Percentiles rank a stretch among this genome's conserved stretches.
phyloP scores from a whole-genome alignment of 2,888 invertebrate species.

The Monoplex corrugatus region DNA sequence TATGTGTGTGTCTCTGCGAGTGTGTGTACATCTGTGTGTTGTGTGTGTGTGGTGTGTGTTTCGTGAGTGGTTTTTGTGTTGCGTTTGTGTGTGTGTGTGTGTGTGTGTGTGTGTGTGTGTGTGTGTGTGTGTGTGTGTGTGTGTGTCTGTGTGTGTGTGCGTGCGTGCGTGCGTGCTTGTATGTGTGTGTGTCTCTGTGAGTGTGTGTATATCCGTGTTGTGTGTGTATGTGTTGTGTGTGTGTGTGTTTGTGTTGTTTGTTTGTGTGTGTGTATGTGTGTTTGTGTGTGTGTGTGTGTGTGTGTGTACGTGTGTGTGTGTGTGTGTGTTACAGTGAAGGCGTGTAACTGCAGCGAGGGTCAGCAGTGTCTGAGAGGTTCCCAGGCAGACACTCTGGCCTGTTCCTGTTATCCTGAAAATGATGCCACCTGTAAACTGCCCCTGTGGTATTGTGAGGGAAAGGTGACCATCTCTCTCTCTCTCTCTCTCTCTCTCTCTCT shows the following conservation, averaged over 20 bases:
- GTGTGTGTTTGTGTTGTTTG: not conserved
- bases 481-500: not conserved
- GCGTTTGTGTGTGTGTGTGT: not conserved
- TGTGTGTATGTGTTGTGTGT: conserved; percentile 16
- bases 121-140: conserved; percentile 10
- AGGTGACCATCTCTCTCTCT: conserved; percentile 19
- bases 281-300: not conserved
- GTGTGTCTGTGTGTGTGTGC: not conserved
- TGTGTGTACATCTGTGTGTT: not conserved
- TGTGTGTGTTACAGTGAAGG: not conserved
- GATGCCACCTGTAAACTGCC: conserved; percentile 30
- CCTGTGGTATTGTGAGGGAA: conserved; percentile 18
- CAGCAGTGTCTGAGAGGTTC: conserved; percentile 31
- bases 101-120: not conserved
- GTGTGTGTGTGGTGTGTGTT: not conserved
- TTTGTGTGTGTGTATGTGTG: not conserved
- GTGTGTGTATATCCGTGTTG: not conserved
- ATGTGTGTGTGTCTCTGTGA: not conserved
- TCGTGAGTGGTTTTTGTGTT: not conserved
- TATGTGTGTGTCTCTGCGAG: not conserved
- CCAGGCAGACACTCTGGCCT: not conserved
- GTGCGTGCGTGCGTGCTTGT: not conserved
- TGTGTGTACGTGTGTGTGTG: conserved; percentile 3
- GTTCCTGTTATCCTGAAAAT: conserved; percentile 28
- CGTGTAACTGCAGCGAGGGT: conserved; percentile 34